phyloP scores from a whole-genome alignment of 2,888 invertebrate species.

The Monoplex corrugatus region DNA sequence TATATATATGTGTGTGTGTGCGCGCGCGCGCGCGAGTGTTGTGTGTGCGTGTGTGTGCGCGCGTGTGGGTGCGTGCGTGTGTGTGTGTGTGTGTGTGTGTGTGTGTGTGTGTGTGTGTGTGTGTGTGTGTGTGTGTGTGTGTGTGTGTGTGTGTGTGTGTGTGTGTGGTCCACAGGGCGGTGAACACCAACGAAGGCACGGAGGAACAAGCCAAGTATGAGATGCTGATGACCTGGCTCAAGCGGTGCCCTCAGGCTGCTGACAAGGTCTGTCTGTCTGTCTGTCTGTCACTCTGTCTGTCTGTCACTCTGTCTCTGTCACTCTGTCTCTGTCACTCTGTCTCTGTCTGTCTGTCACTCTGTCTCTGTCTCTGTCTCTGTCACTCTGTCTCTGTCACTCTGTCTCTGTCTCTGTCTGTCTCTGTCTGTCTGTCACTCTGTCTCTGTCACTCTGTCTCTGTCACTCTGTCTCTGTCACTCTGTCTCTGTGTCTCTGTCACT shows the following conservation, averaged over 20 bases:
- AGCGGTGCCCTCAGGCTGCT: constrained; percentile 72
- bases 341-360: neutral
- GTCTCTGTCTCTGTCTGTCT: constrained; percentile 22
- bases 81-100: neutral
- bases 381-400: neutral
- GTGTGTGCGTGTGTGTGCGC: too few species aligned
- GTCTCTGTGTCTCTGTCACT: neutral
- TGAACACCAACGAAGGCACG: constrained; percentile 59
- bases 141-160: constrained; percentile 7
- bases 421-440: constrained; percentile 22
- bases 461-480: neutral
- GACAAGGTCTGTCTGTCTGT: constrained; percentile 69
- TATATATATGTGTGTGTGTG: neutral
- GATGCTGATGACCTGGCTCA: constrained; percentile 79
- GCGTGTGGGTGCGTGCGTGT: too few species aligned
- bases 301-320: neutral
- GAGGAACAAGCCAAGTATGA: constrained; percentile 72
- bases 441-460: neutral
- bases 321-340: neutral
- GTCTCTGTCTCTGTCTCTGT: neutral
- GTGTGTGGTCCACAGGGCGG: constrained; percentile 23
- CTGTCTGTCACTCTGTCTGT: neutral
- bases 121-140: constrained; percentile 17
- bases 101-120: neutral
- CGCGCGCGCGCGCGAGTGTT: too few species aligned